Evolutionary conservation across 2,797 vertebrate genomes (phyloP), one percentile per base, ranked within the genome.

Genomic region (Rachycentron canadum): DNA sequence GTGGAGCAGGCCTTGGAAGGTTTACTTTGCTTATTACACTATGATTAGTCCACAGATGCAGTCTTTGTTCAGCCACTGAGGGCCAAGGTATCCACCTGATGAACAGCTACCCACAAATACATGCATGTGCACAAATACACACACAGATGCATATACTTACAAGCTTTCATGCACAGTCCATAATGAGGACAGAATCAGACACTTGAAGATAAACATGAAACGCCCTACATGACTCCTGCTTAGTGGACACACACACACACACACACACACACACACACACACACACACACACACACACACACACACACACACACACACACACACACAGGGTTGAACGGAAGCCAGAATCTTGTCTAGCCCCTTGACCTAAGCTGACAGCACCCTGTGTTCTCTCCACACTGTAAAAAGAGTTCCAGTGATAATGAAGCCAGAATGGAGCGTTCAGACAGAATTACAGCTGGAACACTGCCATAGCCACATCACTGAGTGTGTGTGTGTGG

Each of bases 11-110:
- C 79, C 84, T 79, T 82, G 80, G 76, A 85, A 63, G 88, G 78
- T 91, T 92, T 87, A 83, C 86, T 92, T 76, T 89, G 76, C 78
- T 92, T 89, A 91, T 90, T 91, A 86, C 82, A 88, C 82, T 26
- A 71, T 38, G 38, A 90, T 92, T 89, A 89, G 77, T 73, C 80
- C 67, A 81, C 85, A 88, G 84, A 82, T n/a, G 52, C 63, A 53
- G 70, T 64, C 83, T 90, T 86, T 88, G 84, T 90, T 79, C 69
- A 55, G 61, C 50, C 69, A 40, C 41, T 0, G 30, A 53, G 68
- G 70, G 49, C 76, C 28, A 21, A 57, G 65, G 73, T 72, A 34
- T 85, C 56, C 73, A 79, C 76, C 76, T 86, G 78, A 84, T 47
- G 47, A 73, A 63, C 69, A 62, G 26, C 47, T 36, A 62, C 69